Conservation (phyloP, 2,797 vertebrate genomes). For the Okamejei kenojei region DNA sequence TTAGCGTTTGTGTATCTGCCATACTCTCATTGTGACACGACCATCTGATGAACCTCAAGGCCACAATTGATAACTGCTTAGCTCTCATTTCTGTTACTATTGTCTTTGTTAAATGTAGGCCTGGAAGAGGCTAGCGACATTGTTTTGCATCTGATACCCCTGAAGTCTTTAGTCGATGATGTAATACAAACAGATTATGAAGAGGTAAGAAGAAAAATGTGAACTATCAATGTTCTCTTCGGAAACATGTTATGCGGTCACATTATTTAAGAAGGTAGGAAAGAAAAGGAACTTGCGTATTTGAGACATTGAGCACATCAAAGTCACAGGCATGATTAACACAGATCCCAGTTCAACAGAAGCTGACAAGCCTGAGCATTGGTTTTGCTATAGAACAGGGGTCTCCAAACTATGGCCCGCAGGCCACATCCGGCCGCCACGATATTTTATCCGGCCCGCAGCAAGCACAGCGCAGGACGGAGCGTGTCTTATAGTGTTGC, state of each 20-base stretch:
- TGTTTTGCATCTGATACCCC: slow-evolving; percentile 52
- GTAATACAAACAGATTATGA: slow-evolving; percentile 55
- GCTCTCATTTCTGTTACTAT: background rate
- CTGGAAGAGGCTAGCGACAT: slow-evolving; percentile 61
- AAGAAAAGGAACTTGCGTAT: background rate
- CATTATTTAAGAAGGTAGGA: background rate
- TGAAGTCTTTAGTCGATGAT: slow-evolving; percentile 55
- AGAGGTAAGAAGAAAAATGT: slow-evolving; percentile 42
- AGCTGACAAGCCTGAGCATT: background rate
- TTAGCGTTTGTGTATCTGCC: too few species aligned
- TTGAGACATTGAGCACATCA: background rate
- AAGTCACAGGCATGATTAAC: background rate
- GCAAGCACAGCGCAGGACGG: too few species aligned
- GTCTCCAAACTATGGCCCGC: too few species aligned
- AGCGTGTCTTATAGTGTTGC: too few species aligned
- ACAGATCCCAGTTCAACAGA: background rate
- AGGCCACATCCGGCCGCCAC: too few species aligned
- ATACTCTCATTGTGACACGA: too few species aligned
- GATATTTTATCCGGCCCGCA: too few species aligned
- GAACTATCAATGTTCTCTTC: background rate
- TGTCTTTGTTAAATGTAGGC: slow-evolving; percentile 46
- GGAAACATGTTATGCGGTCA: background rate
- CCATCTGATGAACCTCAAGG: too few species aligned
- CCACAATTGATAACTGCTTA: background rate
- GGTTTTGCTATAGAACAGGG: background rate